These are phyloP conservation scores for Spatula clypeata DNA, from an alignment of 2,797 vertebrate genomes.

Conservation along the genomic window DNA sequence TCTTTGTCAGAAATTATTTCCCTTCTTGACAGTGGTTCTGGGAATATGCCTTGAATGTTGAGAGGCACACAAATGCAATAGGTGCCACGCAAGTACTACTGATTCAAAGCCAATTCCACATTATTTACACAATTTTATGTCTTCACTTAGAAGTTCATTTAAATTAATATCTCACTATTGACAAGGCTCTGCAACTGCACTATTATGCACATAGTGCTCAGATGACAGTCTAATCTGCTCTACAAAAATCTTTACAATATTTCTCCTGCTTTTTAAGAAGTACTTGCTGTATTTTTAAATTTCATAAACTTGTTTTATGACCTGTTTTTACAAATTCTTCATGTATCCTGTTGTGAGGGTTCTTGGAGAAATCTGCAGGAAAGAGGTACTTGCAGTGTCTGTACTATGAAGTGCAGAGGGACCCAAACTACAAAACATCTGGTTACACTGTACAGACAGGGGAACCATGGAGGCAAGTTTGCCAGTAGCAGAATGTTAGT, in stretches of 20 bases:
- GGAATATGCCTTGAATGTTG: not conserved
- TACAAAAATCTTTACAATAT: not conserved
- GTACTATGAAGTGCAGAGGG: conserved; percentile 57
- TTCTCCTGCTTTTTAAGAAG: conserved; percentile 45
- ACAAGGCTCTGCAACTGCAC: not conserved
- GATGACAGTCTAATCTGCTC: not conserved
- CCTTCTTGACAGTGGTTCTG: not conserved
- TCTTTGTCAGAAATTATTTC: not conserved
- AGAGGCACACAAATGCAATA: not conserved
- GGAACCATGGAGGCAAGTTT: conserved; percentile 59
- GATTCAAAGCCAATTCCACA: conserved; percentile 6
- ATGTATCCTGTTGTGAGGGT: conserved; percentile 34
- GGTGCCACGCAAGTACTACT: not conserved
- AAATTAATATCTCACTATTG: conserved; percentile 1
- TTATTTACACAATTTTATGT: not conserved
- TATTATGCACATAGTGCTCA: not conserved
- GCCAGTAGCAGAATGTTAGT: conserved; percentile 74
- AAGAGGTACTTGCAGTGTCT: conserved; percentile 57
- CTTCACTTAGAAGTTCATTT: conserved; percentile 18
- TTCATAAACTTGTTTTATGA: conserved; percentile 52
- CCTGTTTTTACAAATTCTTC: conserved; percentile 48
- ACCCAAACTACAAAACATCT: conserved; percentile 77
- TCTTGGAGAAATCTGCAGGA: conserved; percentile 59
- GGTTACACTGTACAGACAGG: conserved; percentile 53
- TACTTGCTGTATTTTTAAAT: conserved; percentile 21